Evolutionary conservation across 2,888 invertebrate genomes (phyloP), one percentile per base, ranked within the genome.

Genomic region (Aporophyla lueneburgensis): DNA sequence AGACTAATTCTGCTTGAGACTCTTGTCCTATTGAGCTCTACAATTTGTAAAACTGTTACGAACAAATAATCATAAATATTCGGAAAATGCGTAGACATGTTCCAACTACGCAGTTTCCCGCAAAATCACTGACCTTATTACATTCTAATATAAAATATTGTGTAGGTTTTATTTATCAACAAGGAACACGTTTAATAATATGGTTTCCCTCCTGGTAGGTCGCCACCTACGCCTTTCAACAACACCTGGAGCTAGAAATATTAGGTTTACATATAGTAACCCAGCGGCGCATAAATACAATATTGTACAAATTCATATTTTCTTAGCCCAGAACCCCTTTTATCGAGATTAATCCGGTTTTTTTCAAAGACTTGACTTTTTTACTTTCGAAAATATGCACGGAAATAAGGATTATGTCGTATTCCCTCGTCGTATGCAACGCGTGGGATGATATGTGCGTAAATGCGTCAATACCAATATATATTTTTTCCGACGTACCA

Each of bases 61-160:
- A 43, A 74, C 19, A n/a, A 54, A 80, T 82, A 77, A 66, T 56
- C 54, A 54, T 69, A 68, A 80, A 80, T 65, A 59, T 21, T 33
- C 3, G 43, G n/a, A 33, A 75, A 56, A 67, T 78, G 75, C 54
- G 65, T 24, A 51, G n/a, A 54, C 19, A 65, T 49, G 65, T 49
- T 65, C 19, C 46, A 46, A 53, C 49, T 66, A 43, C 81, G 84
- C 51, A 66, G 61, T 72, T 56, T n/a, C n/a, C 16, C n/a, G 56
- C 46, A 69, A 73, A 83, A 66, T 84, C 59, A 62, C 51, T 84
- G 73, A 81, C 84, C 81, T 81, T 79, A 73, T 79, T 81, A 58
- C 24, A 53, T 24, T 53, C 68, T 59, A 56, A 71, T 63, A 83
- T 65, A 68, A 73, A 80, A 80, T 78, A 58, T 74, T 73, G 77